Conservation (phyloP, 2,888 invertebrate genomes). For the Helobdella robusta region DNA sequence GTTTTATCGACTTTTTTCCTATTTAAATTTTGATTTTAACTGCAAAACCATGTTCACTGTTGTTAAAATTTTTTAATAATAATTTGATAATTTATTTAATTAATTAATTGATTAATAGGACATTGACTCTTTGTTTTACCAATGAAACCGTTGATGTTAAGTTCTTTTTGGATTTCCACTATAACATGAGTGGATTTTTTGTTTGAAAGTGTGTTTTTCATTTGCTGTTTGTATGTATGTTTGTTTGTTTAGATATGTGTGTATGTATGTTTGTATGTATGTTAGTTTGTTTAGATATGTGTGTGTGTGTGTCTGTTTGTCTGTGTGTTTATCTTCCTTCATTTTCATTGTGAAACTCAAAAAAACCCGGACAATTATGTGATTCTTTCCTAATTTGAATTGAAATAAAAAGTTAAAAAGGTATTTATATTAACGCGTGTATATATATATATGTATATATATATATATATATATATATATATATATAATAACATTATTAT, state of each 20-base stretch:
- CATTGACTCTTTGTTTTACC: no score
- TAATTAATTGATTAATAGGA: no score
- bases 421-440: not conserved
- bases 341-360: not conserved
- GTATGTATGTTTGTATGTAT: not conserved
- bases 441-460: not conserved
- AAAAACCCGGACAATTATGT: not conserved
- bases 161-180: no score
- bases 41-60: no score
- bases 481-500: no score
- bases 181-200: no score
- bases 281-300: not conserved
- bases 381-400: not conserved
- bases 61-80: no score
- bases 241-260: not conserved
- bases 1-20: no score
- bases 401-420: not conserved
- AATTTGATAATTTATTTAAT: no score
- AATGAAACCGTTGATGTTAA: no score
- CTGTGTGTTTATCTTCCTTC: not conserved
- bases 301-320: not conserved
- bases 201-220: not conserved
- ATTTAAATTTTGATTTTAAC: no score
- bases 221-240: not conserved
- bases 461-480: conserved; percentile 22